Percentiles rank a stretch among this genome's conserved stretches.
These are phyloP conservation scores for Drosophila trapezifrons DNA, from an alignment of 1,140 invertebrate genomes.

Conservation along the genomic window DNA sequence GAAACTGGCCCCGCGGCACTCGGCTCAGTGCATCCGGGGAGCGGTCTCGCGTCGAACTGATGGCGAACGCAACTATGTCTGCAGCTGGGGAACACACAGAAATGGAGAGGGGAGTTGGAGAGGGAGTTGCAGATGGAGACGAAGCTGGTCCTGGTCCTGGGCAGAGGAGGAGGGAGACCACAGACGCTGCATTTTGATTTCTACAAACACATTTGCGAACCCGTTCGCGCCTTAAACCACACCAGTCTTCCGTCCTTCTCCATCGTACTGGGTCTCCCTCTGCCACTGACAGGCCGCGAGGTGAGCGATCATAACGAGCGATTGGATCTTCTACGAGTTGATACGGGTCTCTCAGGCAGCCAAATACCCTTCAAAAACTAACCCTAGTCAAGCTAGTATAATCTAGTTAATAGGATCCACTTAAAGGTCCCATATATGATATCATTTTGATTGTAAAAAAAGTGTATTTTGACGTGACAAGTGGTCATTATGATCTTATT, in stretches of 20 bases:
- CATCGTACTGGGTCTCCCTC: not conserved
- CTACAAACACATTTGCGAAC: conserved; percentile 66
- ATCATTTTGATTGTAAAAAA: not conserved
- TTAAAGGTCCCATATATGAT: not conserved
- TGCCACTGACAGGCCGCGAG: not conserved
- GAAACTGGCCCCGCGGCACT: conserved; percentile 55
- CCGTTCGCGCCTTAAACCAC: conserved; percentile 60
- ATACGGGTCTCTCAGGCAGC: not conserved
- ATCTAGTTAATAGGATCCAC: not conserved
- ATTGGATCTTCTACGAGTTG: not conserved
- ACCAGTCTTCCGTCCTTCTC: not conserved
- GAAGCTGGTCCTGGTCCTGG: not conserved
- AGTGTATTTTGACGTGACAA: not conserved
- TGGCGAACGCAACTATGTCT: conserved; percentile 14
- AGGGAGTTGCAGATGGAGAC: not conserved
- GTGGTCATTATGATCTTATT: not conserved
- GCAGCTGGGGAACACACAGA: conserved; percentile 9
- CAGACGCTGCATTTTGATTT: conserved; percentile 45
- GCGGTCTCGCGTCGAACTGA: conserved; percentile 2
- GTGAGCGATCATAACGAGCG: conserved; percentile 18
- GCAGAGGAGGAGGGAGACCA: not conserved
- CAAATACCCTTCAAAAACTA: conserved; percentile 12
- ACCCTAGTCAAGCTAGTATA: not conserved
- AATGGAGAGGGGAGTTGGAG: not conserved
- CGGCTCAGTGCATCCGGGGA: conserved; percentile 30